A percentile compares a stretch with the other conserved stretches of the same genome.
phyloP scores from a whole-genome alignment of 1,140 invertebrate genomes.

The Sycophila sp. region DNA sequence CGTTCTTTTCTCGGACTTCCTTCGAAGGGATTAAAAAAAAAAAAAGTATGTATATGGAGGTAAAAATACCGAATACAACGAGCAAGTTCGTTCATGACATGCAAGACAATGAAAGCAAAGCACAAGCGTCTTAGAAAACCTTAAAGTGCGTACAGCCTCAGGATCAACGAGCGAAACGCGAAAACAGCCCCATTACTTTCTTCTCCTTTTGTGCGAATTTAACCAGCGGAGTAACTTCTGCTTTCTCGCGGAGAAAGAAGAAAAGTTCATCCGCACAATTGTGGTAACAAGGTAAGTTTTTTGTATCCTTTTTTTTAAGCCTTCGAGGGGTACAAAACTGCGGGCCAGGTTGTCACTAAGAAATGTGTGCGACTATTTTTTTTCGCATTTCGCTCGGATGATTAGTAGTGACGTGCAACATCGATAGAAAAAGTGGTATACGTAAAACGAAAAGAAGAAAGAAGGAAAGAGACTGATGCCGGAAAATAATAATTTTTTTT shows the following conservation, averaged over 20 bases:
- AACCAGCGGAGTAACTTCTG: no score
- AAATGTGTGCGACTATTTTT: no score
- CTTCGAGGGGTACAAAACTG: no score
- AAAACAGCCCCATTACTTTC: not conserved
- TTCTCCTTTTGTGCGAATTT: not conserved
- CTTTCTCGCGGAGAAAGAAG: not conserved
- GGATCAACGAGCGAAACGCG: not conserved
- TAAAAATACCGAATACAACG: not conserved
- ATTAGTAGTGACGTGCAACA: no score
- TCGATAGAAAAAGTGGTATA: no score
- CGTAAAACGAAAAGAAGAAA: no score
- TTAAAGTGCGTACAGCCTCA: not conserved
- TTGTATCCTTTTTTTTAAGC: no score
- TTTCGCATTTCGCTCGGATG: no score
- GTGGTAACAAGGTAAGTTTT: no score
- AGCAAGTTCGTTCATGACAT: not conserved
- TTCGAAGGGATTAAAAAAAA: not conserved
- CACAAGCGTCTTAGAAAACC: not conserved
- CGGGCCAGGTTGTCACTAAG: no score
- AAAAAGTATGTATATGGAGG: no score
- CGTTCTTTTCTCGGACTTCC: conserved; percentile 5
- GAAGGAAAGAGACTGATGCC: not conserved
- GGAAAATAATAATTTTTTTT: not conserved
- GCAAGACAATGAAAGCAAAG: not conserved
- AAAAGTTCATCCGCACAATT: no score